Base-by-base conservation (phyloP, 2,888 invertebrate species). In the Melanotus villosus region DNA sequence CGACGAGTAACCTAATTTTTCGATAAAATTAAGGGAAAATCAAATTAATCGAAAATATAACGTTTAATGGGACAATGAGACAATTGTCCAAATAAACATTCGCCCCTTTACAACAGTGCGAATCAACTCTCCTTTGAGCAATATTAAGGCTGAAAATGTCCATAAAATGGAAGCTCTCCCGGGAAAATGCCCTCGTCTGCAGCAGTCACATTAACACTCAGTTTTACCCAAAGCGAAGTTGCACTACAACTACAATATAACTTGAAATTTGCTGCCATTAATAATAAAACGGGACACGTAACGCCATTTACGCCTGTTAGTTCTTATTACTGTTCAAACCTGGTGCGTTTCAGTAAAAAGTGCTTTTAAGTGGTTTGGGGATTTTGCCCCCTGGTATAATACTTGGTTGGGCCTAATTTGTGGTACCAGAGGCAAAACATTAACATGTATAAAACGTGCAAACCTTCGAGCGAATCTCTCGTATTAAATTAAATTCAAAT, bases 291-390 rank as follows among this genome's bases (percentile, higher is more conserved):
- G 19, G 36, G 41, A 19, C 62, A 52, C 52, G 62, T 38, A 52
- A 26, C 36, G 16, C 50, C 38, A 62, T 62, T 62, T 62, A 50
- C 52, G 52, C 50, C 50, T 50, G 62, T 50, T 50, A 50, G 50
- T 50, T 47, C 62, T 52, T 52, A 52, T 62, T 62, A 62, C 36
- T 21, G 62, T 50, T 23, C 16, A 41, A 52, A 52, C 36, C 50
- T n/a, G 52, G 32, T n/a, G 26, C 32, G 16, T 62, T 62, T 7
- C 41, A 62, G 52, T 62, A 62, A 62, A 62, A 62, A 62, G 52
- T 52, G 23, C 3, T n/a, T n/a, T 52, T 62, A 52, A 62, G 62
- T 62, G 62, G 50, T 62, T 19, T 45, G 59, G 62, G 62, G 36
- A 26, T 62, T 59, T 38, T 38, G 52, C 34, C 52, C 38, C 50